Evolutionary conservation across 2,113 vertebrate species (phyloP), one percentile per base, ranked within the genome.

Genomic region (Ascaphus truei): DNA sequence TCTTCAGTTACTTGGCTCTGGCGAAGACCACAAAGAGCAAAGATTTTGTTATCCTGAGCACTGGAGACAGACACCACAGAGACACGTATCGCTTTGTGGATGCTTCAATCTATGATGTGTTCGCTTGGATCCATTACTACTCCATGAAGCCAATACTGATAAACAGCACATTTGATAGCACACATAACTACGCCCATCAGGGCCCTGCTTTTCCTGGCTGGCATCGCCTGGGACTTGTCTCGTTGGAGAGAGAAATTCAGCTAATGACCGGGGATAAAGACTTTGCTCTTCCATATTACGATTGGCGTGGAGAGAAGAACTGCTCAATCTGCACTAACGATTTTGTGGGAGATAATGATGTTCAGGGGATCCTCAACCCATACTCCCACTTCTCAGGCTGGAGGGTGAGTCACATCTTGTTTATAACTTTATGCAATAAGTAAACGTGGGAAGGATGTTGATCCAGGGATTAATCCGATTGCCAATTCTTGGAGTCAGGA

Each of bases 241-340:
- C 76, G 33, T 57, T 79, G 9, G 77, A 79, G 22, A 59, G 56
- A 7, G 74, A 76, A 23, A 65, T 79, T 3, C 73, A 72, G 51
- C 57, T 64, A 1, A 41, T 76, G 20, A 76, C 68, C 11, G 55
- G 63, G 27, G 71, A 74, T n/a, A 36, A 74, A 26, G 45, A 51
- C 43, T 79, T 76, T 36, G 73, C 41, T 27, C 55, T 79, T 11
- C 77, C 75, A 36, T 75, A 75, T 9, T 76, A 75, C 62, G 60
- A 76, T 56, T 76, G 75, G 77, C 68, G 72, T 47, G 41, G 61
- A 26, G 55, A 50, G 9, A 3, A 58, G 15, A 53, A 61, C 55
- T 79, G 72, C 23, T 58, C 68, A 45, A 74, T 76, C 59, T 76
- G 77, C 47, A 74, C 29, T 56, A 58, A 72, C 25, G 1, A 69